Conservation (phyloP, 2,888 invertebrate species). For the Rhagonycha lutea region DNA sequence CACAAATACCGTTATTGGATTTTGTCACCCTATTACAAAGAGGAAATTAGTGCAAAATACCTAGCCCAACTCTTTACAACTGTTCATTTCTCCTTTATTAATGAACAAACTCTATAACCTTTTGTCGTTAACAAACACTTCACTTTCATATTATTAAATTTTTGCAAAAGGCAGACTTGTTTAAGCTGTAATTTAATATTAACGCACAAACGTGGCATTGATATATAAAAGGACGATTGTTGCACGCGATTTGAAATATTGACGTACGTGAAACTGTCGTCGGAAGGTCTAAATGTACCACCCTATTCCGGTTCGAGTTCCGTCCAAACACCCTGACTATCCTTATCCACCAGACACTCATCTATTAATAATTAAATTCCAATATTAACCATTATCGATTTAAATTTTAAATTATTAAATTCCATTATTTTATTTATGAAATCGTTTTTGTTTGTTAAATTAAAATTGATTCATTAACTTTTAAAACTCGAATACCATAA, state of each 20-base stretch:
- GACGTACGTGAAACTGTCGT: constrained; percentile 31
- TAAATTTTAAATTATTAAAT: constrained; percentile 7
- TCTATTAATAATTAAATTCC: constrained; percentile 25
- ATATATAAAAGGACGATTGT: constrained; percentile 25
- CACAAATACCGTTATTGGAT: constrained; percentile 31
- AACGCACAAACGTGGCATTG: constrained; percentile 12
- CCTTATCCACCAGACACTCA: constrained; percentile 23
- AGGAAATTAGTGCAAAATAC: constrained; percentile 30
- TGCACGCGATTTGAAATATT: constrained; percentile 35
- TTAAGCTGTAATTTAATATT: constrained; percentile 12
- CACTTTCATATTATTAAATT: background rate
- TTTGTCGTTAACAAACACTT: background rate
- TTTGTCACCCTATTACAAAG: constrained; percentile 32
- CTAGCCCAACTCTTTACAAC: constrained; percentile 21
- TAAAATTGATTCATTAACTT: background rate
- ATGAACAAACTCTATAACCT: constrained; percentile 5
- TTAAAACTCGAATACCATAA: background rate
- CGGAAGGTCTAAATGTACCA: constrained; percentile 25
- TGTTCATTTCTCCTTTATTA: constrained; percentile 24
- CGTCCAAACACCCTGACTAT: constrained; percentile 24
- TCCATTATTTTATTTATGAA: background rate
- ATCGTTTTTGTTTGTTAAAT: background rate
- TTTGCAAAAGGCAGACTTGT: background rate
- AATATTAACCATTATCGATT: constrained; percentile 21
- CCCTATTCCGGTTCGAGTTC: constrained; percentile 27